Evolutionary conservation across 2,888 invertebrate genomes (phyloP), one percentile per base, ranked within the genome.

Genomic region (Tipula lateralis): DNA sequence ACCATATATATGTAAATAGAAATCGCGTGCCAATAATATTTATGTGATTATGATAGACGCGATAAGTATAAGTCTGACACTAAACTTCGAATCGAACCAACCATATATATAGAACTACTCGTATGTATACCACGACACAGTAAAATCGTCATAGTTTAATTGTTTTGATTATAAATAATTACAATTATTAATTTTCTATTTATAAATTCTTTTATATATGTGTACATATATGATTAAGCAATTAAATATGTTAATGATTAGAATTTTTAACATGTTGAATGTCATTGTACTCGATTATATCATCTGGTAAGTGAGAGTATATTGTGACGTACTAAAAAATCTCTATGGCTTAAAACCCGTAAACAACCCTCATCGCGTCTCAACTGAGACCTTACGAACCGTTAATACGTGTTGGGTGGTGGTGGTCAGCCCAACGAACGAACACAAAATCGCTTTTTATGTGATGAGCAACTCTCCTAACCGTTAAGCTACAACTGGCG

Each of bases 231-330:
- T 66, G 66, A 66, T 66, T 66, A 66, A 66, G 24, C 19, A 66
- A 66, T 66, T 66, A 66, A 66, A 66, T 66, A 66, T 66, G 66
- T 66, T 24, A 66, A 66, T 66, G 66, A 66, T 66, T 66, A 66
- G 24, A 66, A 66, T 9, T 66, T 24, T 66, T 66, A 66, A 13
- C 66, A 66, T 66, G 24, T 19, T 66, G n/a, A 7, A 7, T 19
- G 66, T 24, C 66, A 3, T 19, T 1, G 24, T 44, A n/a, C 24
- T 9, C 66, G 13, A 66, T 66, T 24, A 24, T 24, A 66, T 24
- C 19, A 24, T 66, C 9, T 19, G 19, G 9, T 13, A 13, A 9
- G 0, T n/a, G n/a, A n/a, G n/a, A n/a, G n/a, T n/a, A n/a, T n/a
- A n/a, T n/a, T n/a, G n/a, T n/a, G n/a, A n/a, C n/a, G n/a, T n/a